A percentile compares a stretch with the other conserved stretches of the same genome.
These are phyloP conservation scores for Nasonia longicornis DNA, from an alignment of 1,140 invertebrate species.

Conservation along the genomic window DNA sequence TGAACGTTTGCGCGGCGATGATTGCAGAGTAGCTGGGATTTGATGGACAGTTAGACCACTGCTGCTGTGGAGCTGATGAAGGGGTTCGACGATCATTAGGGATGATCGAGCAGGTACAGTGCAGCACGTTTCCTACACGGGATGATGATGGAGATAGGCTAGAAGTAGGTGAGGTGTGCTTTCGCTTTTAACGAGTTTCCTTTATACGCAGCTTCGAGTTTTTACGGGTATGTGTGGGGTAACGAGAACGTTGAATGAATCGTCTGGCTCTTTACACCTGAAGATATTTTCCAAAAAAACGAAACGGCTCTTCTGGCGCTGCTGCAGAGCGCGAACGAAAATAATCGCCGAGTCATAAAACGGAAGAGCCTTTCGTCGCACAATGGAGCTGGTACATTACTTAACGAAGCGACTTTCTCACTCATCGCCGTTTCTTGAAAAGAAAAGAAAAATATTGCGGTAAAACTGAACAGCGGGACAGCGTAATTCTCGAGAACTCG, in stretches of 20 bases:
- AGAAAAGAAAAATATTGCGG: slow-evolving; percentile 18
- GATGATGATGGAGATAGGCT: neutral
- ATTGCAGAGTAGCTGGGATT: neutral
- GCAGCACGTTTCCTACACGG: neutral
- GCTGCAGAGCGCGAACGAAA: neutral
- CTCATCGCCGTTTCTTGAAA: slow-evolving; percentile 6
- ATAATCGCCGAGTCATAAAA: neutral
- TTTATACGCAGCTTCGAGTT: neutral
- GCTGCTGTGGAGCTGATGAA: neutral
- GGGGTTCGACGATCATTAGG: neutral
- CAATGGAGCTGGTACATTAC: neutral
- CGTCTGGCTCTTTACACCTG: neutral
- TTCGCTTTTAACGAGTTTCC: neutral
- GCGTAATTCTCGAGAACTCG: neutral
- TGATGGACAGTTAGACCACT: neutral
- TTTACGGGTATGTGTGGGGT: neutral
- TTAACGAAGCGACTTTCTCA: slow-evolving; percentile 21
- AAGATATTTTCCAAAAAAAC: too few species aligned
- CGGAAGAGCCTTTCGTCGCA: neutral
- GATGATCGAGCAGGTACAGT: neutral
- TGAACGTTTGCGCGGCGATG: neutral
- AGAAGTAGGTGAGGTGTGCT: neutral
- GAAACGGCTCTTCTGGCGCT: neutral
- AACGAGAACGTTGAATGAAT: neutral
- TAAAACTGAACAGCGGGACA: neutral